These are phyloP conservation scores for Panagrolaimus sp. DNA, from an alignment of 1,140 invertebrate genomes.

Conservation along the genomic window DNA sequence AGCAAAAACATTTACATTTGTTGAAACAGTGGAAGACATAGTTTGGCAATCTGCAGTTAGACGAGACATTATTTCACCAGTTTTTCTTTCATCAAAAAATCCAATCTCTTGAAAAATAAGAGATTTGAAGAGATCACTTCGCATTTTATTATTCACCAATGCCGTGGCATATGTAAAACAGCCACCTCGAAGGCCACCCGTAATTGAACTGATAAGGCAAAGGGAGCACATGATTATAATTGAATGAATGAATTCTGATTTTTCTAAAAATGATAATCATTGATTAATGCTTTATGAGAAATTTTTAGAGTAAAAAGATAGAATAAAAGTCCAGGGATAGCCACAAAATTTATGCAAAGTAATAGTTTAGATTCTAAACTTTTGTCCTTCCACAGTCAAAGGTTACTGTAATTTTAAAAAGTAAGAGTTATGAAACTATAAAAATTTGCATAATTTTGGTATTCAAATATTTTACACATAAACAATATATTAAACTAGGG, in stretches of 20 bases:
- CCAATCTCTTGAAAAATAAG: conserved; percentile 45
- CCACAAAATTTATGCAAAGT: too few species aligned
- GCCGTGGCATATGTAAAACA: conserved; percentile 45
- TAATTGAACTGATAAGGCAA: conserved; percentile 26
- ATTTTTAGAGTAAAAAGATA: too few species aligned
- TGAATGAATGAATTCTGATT: conserved; percentile 12
- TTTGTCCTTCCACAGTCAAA: too few species aligned
- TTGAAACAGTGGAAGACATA: conserved; percentile 37
- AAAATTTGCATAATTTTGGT: too few species aligned
- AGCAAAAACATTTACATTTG: conserved; percentile 53
- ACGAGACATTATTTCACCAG: conserved; percentile 48
- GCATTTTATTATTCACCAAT: conserved; percentile 32
- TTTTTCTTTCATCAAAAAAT: conserved; percentile 43
- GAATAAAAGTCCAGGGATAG: too few species aligned
- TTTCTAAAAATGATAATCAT: too few species aligned
- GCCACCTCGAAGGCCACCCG: conserved; percentile 46
- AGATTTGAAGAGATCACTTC: conserved; percentile 43
- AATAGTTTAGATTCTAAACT: too few species aligned
- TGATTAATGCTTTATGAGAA: too few species aligned
- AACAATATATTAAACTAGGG: too few species aligned
- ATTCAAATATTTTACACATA: too few species aligned
- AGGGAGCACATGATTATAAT: conserved; percentile 19
- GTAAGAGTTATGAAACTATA: too few species aligned
- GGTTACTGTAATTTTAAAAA: too few species aligned
- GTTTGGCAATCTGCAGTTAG: conserved; percentile 47